Conservation (phyloP, 2,113 vertebrate species). For the Alligator sinensis region DNA sequence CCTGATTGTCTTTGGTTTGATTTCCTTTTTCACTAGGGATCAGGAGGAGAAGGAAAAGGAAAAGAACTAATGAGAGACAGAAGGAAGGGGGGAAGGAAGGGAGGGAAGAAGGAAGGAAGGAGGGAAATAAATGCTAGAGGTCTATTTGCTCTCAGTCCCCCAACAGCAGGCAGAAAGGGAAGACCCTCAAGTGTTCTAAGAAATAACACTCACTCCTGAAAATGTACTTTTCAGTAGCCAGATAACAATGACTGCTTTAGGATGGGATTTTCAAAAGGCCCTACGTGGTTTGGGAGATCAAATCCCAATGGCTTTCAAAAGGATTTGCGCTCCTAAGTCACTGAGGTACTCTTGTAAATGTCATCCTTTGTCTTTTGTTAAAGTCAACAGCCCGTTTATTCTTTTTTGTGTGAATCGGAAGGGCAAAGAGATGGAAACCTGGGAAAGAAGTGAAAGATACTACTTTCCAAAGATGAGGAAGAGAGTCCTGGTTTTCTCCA, state of each 20-base stretch:
- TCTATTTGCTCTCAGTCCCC: constrained; percentile 3
- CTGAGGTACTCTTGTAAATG: constrained; percentile 37
- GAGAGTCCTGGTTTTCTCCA: not conserved
- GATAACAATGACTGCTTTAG: constrained; percentile 53
- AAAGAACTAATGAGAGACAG: constrained; percentile 17
- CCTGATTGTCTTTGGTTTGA: constrained; percentile 26
- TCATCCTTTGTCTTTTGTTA: constrained; percentile 49
- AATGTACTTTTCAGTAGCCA: constrained; percentile 42
- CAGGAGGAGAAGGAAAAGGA: not conserved
- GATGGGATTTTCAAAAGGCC: constrained; percentile 43
- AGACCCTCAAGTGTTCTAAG: constrained; percentile 32
- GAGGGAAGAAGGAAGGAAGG: not conserved
- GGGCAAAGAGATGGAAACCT: not conserved
- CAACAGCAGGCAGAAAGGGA: constrained; percentile 24
- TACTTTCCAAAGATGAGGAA: not conserved
- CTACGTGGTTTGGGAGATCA: constrained; percentile 42
- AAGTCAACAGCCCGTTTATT: constrained; percentile 53
- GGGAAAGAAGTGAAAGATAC: constrained; percentile 9
- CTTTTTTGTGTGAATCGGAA: not conserved
- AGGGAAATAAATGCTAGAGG: not conserved
- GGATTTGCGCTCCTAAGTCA: constrained; percentile 21
- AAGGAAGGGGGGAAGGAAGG: constrained; percentile 24
- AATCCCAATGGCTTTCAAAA: constrained; percentile 22
- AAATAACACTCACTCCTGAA: constrained; percentile 44
- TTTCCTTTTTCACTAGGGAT: constrained; percentile 41